phyloP scores from a whole-genome alignment of 2,797 vertebrate species.

The Lindbergichthys nudifrons region DNA sequence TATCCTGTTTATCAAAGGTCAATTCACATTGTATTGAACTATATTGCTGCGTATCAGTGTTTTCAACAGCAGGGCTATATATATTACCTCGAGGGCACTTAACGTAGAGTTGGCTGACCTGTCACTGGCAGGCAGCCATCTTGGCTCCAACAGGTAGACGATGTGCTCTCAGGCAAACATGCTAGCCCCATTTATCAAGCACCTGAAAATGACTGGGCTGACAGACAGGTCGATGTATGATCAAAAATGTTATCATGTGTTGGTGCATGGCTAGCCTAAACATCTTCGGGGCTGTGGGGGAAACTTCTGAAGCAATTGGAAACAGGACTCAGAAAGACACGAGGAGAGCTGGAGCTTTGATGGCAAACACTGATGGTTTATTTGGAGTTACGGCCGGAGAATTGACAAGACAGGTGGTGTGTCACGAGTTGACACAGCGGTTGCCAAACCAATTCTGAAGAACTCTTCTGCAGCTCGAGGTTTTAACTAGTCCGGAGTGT shows the following conservation, averaged over 20 bases:
- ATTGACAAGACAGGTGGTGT: no score
- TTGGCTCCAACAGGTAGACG: constrained; percentile 32
- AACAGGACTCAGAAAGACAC: no score
- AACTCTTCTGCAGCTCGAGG: no score
- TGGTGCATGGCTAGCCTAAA: constrained; percentile 32
- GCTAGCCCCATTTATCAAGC: constrained; percentile 45
- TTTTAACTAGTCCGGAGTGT: no score
- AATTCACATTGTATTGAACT: constrained; percentile 18
- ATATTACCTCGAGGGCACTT: constrained; percentile 26
- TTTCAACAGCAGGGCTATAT: constrained; percentile 18
- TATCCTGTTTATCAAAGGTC: constrained; percentile 2
- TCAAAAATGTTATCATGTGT: constrained; percentile 54
- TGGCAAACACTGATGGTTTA: no score
- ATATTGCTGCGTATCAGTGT: constrained; percentile 3
- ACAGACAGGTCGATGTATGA: constrained; percentile 57
- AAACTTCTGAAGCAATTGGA: no score
- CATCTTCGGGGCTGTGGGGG: constrained; percentile 33
- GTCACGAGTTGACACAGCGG: no score
- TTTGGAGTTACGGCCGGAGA: no score
- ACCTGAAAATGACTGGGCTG: constrained; percentile 28
- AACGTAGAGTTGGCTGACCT: not conserved
- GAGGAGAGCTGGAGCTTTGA: no score
- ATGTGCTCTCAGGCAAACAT: constrained; percentile 51
- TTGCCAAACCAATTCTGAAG: no score
- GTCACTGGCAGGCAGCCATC: constrained; percentile 52